These are phyloP conservation scores for Ahaetulla prasina DNA, from an alignment of 2,113 vertebrate species.

Conservation along the genomic window DNA sequence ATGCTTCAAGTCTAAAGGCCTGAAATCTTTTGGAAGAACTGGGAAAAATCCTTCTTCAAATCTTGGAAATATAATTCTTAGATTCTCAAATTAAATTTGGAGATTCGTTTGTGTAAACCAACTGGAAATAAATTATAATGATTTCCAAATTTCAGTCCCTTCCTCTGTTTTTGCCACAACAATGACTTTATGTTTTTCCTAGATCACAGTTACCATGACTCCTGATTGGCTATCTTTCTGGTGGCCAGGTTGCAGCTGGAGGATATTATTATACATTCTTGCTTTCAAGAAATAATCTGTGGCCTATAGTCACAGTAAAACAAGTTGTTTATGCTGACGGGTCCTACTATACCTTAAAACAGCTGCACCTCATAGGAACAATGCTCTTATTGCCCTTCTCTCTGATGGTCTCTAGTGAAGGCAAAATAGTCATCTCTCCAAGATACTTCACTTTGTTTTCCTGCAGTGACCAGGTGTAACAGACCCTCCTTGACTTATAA, in stretches of 20 bases:
- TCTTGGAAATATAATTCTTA: not conserved
- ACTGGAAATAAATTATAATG: not conserved
- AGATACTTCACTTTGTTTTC: not conserved
- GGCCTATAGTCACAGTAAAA: not conserved
- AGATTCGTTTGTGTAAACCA: not conserved
- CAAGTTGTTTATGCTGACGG: not conserved
- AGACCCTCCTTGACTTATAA: not conserved
- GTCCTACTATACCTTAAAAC: not conserved
- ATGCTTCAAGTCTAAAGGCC: not conserved
- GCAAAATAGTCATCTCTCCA: not conserved
- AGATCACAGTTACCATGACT: not conserved
- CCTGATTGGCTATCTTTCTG: not conserved
- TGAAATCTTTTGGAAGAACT: not conserved
- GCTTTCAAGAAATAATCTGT: not conserved
- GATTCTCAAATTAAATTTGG: not conserved
- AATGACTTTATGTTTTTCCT: not conserved
- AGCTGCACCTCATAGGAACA: not conserved
- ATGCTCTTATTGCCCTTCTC: not conserved
- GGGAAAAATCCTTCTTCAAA: not conserved
- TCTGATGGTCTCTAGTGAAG: not conserved
- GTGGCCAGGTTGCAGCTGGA: not conserved
- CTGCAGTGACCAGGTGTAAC: not conserved
- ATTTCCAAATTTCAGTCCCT: not conserved
- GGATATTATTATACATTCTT: not conserved
- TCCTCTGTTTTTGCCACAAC: not conserved